phyloP scores from a whole-genome alignment of 2,888 invertebrate species.

The Idaea biselata region DNA sequence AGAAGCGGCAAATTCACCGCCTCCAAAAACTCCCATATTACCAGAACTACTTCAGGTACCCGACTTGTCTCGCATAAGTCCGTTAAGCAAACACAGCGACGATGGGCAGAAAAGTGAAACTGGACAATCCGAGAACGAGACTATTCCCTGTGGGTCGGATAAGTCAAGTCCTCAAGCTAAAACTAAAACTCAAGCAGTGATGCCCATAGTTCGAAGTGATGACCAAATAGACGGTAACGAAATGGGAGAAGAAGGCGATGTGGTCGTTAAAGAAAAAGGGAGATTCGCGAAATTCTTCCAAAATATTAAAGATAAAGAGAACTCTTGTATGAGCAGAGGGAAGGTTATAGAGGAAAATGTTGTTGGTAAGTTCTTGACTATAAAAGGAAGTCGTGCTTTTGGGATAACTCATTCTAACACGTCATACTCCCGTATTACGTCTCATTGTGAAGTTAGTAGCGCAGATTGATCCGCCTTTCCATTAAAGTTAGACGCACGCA shows the following conservation, averaged over 20 bases:
- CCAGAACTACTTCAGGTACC: slow-evolving; percentile 67
- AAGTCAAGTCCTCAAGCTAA: slow-evolving; percentile 73
- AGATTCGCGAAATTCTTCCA: slow-evolving; percentile 69
- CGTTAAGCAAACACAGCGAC: slow-evolving; percentile 68
- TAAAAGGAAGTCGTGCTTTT: background rate
- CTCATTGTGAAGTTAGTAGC: background rate
- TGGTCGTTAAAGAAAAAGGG: slow-evolving; percentile 67
- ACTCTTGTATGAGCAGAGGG: slow-evolving; percentile 74
- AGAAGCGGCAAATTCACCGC: slow-evolving; percentile 65
- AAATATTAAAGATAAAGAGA: slow-evolving; percentile 68
- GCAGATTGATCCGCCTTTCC: background rate
- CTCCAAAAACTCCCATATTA: slow-evolving; percentile 68
- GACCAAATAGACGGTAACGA: slow-evolving; percentile 59
- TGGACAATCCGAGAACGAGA: slow-evolving; percentile 74
- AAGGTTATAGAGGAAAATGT: slow-evolving; percentile 73
- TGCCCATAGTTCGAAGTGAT: slow-evolving; percentile 73
- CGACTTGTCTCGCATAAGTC: slow-evolving; percentile 66
- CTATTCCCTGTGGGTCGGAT: slow-evolving; percentile 72
- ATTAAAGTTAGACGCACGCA: background rate
- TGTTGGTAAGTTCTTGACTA: slow-evolving; percentile 49
- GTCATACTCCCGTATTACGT: background rate
- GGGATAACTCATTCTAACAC: too few species aligned
- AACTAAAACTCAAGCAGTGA: slow-evolving; percentile 72
- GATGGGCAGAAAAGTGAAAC: slow-evolving; percentile 70
- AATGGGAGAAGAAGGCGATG: slow-evolving; percentile 56